Base-by-base conservation (phyloP, 2,888 invertebrate species). In the Drosophila atroscutellata region DNA sequence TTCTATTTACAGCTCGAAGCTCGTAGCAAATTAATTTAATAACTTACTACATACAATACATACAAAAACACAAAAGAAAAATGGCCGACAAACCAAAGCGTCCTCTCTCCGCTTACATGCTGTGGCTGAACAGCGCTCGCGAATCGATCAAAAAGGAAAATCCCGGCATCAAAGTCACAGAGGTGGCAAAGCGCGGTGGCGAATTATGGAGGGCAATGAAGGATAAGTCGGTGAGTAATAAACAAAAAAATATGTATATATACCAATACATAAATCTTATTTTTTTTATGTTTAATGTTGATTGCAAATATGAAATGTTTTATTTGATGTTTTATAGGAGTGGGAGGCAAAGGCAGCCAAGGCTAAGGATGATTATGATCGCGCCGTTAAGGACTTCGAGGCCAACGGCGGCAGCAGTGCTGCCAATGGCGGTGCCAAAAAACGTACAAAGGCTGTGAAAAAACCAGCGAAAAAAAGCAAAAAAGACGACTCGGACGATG, bases 181-280 rank as follows among this genome's bases (percentile, higher is more conserved):
- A 99, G 91, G 95, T 99, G 72, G 96, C 98, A 49, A 99, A 98
- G 94, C 98, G 97, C 91, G 99, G 96, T 68, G 99, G 99, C 56
- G 98, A 99, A 94, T 94, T 98, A 94, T 99, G 99, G 99, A 96
- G 97, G 90, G 96, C 95, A 72, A 94, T 99, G 92, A 96, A 96
- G 90, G 97, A 98, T 91, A 98, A 98, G 94, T 95, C 96, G 73
- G 97, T 97, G 93, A 86, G 91, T 91, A 72, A 8, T 11, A 4
- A 49, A 58, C n/a, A 28, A 28, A 65, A 51, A 20, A 11, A 37
- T 7, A 47, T n/a, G 11, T 13, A 9, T 26, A 15, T 7, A 24
- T 6, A 24, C 26, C 26, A 37, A 39, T 26, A 18, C 63, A 58
- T 61, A 58, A 67, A 47, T 55, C n/a, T 9, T 7, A 34, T 72